Evolutionary conservation across 1,140 invertebrate genomes (phyloP).

Genomic region (Sitobion miscanthi): DNA sequence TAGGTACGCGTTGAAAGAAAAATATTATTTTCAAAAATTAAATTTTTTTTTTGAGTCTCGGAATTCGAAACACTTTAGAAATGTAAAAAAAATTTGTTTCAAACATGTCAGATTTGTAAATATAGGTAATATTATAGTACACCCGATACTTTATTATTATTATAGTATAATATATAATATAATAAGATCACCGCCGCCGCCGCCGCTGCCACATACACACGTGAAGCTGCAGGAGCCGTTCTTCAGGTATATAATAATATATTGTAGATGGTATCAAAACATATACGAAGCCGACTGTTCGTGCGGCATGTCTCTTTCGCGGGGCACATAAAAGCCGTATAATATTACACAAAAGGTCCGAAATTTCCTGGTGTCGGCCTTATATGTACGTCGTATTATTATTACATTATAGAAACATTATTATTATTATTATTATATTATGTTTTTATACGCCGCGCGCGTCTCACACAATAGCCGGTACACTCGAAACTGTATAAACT

Average conservation of each 20-base stretch:
- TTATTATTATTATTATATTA: not conserved
- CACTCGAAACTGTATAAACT: conserved; percentile 2
- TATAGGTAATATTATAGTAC: not conserved
- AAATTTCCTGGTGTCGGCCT: conserved; percentile 52
- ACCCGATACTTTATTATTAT: conserved; percentile 39
- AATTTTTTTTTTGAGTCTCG: not conserved
- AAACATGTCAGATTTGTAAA: conserved; percentile 19
- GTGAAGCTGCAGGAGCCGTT: not conserved
- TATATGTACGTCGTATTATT: conserved; percentile 25
- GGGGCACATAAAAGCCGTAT: conserved; percentile 48
- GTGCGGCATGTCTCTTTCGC: conserved; percentile 20
- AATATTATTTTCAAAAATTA: not conserved
- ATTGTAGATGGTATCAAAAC: conserved; percentile 52
- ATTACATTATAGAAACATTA: conserved; percentile 53
- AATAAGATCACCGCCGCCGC: conserved; percentile 14
- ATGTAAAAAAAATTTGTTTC: conserved; percentile 3
- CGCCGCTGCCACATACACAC: not conserved
- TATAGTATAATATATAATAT: conserved; percentile 23
- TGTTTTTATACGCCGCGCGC: conserved; percentile 14
- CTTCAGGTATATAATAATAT: not conserved
- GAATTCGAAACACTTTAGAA: not conserved
- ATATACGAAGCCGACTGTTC: conserved; percentile 38
- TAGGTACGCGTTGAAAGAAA: not conserved
- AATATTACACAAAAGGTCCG: conserved; percentile 55
- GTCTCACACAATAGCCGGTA: conserved; percentile 11